These are phyloP conservation scores for Dendrocincla tyrannina DNA, from an alignment of 2,797 vertebrate species.

Conservation along the genomic window DNA sequence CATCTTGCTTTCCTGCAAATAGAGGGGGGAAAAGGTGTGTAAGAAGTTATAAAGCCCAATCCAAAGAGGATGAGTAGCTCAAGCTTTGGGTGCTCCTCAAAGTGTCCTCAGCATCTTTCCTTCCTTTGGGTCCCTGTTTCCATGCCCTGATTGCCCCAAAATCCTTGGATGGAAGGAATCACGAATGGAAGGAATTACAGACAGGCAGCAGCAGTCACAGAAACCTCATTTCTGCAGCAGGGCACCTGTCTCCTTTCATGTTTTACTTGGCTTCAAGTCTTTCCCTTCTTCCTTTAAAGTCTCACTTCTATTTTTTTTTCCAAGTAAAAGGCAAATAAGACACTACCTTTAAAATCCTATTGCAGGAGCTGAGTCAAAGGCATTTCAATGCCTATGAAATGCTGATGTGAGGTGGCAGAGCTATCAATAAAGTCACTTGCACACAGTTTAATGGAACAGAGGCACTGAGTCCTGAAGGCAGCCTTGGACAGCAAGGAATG, in stretches of 20 bases:
- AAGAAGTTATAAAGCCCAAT: neutral
- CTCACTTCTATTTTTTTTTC: neutral
- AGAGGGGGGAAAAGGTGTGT: fast-evolving
- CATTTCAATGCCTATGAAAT: neutral
- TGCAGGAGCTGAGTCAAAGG: neutral
- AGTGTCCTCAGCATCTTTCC: neutral
- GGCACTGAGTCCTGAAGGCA: neutral
- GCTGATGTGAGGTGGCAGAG: neutral
- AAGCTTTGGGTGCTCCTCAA: neutral
- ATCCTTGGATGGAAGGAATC: neutral
- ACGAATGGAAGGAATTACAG: neutral
- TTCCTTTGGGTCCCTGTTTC: neutral
- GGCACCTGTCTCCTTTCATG: neutral
- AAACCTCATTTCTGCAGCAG: neutral
- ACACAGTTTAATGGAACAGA: neutral
- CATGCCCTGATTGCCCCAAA: neutral
- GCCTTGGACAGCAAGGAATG: neutral
- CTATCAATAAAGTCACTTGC: neutral
- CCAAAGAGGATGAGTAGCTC: neutral
- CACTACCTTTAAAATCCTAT: neutral
- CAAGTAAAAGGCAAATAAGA: neutral
- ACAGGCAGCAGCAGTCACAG: neutral
- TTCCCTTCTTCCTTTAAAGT: neutral
- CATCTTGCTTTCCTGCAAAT: neutral
- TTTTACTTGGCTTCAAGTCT: neutral